Conservation (phyloP, 2,797 vertebrate species). For the Acrocephalus scirpaceus region DNA sequence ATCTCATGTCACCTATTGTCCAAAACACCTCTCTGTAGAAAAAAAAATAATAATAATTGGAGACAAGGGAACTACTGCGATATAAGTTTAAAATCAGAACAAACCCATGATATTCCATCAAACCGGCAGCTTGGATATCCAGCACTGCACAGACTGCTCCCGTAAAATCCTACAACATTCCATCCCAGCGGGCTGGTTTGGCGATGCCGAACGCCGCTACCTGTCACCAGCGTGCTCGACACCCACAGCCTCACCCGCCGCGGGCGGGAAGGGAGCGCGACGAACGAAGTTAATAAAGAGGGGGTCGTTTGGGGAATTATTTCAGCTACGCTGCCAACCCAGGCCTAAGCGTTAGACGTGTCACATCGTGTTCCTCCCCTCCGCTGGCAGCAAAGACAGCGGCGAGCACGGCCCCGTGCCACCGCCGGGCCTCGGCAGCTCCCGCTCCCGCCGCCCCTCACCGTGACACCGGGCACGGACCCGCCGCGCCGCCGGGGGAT, state of each 20-base stretch:
- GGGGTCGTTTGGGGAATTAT: background rate
- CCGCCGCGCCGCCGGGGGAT: background rate
- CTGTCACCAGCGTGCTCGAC: background rate
- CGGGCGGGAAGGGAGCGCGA: no score
- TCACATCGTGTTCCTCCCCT: background rate
- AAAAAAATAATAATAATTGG: background rate
- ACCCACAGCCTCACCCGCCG: background rate
- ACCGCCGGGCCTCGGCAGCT: background rate
- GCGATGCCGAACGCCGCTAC: background rate
- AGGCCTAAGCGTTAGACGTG: conserved; percentile 24
- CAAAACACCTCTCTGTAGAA: background rate
- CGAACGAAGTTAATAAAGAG: background rate
- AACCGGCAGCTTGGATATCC: background rate
- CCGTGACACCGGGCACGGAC: background rate
- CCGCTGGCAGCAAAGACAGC: background rate
- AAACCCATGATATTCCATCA: rapidly evolving
- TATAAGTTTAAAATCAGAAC: background rate
- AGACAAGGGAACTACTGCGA: background rate
- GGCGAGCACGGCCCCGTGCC: background rate
- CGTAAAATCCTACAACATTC: background rate
- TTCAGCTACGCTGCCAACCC: background rate
- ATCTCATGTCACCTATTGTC: background rate
- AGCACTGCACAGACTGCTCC: background rate
- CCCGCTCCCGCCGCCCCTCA: background rate
- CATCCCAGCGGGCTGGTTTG: rapidly evolving